These are phyloP conservation scores for Macroramphosus scolopax DNA, from an alignment of 2,797 vertebrate genomes.

Conservation along the genomic window DNA sequence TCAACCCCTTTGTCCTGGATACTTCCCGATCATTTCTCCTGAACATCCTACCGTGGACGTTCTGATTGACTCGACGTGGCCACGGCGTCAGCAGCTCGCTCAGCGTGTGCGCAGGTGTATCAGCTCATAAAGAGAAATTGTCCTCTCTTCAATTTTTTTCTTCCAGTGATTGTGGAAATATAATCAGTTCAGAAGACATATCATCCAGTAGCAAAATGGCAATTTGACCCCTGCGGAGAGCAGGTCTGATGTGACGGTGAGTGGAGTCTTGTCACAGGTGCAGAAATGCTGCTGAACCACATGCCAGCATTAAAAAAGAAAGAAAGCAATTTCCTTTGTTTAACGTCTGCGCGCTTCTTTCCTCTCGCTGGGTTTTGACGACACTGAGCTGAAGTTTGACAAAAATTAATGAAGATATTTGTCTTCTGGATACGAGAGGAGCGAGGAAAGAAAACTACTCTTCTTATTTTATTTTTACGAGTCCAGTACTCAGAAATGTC, in stretches of 20 bases:
- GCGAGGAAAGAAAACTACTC: background rate
- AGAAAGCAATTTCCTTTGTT: slow-evolving; percentile 72
- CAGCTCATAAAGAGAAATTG: slow-evolving; percentile 55
- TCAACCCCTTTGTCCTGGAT: too few species aligned
- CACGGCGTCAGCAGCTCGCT: slow-evolving; percentile 5
- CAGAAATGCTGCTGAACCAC: slow-evolving; percentile 55
- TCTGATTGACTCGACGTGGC: slow-evolving; percentile 29
- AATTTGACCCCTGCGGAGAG: slow-evolving; percentile 71
- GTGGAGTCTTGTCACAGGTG: slow-evolving; percentile 70
- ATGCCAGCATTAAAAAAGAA: slow-evolving; percentile 62
- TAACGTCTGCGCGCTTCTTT: slow-evolving; percentile 41
- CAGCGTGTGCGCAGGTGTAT: slow-evolving; percentile 55
- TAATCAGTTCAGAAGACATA: slow-evolving; percentile 62
- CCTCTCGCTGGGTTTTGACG: slow-evolving; percentile 28
- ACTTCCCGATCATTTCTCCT: too few species aligned
- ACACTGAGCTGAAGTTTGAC: slow-evolving; percentile 35
- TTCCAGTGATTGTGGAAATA: slow-evolving; percentile 54
- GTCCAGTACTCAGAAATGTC: too few species aligned
- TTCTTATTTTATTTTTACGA: too few species aligned
- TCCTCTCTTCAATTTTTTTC: slow-evolving; percentile 31
- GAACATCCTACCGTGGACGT: too few species aligned
- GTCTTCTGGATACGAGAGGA: background rate
- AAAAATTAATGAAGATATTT: slow-evolving; percentile 40
- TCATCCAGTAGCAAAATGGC: slow-evolving; percentile 65
- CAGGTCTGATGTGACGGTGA: slow-evolving; percentile 52